Evolutionary conservation across 2,888 invertebrate genomes (phyloP).

Genomic region (Drosophila maculinotata): DNA sequence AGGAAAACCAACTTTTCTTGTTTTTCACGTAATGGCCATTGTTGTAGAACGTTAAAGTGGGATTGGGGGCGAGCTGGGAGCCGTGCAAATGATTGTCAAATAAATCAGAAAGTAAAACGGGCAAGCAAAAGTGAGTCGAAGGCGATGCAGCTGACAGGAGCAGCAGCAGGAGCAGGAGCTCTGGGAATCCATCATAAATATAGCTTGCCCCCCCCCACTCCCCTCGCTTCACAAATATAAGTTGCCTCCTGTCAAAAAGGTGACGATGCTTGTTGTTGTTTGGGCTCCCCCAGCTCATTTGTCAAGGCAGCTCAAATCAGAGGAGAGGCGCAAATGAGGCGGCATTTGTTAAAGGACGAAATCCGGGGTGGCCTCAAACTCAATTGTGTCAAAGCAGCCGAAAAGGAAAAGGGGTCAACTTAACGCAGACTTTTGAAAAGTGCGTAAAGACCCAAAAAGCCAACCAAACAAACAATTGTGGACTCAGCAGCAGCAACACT

Average conservation of each 20-base stretch:
- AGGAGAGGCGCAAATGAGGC: constrained; percentile 71
- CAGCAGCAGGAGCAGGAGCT: constrained; percentile 24
- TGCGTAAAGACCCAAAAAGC: constrained; percentile 45
- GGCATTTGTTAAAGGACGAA: constrained; percentile 56
- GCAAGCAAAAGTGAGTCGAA: constrained; percentile 19
- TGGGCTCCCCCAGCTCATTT: constrained; percentile 53
- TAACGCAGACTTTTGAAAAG: constrained; percentile 39
- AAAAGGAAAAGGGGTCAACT: constrained; percentile 28
- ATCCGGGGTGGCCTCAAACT: constrained; percentile 35
- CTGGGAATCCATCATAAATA: constrained; percentile 49
- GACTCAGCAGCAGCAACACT: background rate
- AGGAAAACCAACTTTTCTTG: constrained; percentile 51
- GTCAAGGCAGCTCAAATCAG: constrained; percentile 76
- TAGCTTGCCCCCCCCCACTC: background rate
- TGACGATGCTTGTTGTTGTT: constrained; percentile 65
- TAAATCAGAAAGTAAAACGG: constrained; percentile 67
- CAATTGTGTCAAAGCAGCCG: constrained; percentile 41
- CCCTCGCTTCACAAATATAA: constrained; percentile 15
- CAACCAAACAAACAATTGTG: constrained; percentile 37
- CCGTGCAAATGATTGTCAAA: constrained; percentile 77
- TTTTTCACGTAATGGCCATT: constrained; percentile 70
- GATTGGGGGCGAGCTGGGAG: constrained; percentile 12
- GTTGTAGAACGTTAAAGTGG: constrained; percentile 30
- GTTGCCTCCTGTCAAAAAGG: constrained; percentile 66
- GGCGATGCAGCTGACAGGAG: constrained; percentile 49